A percentile compares a stretch with the other conserved stretches of the same genome.
phyloP scores from a whole-genome alignment of 2,797 vertebrate species.

The Balearica regulorum region DNA sequence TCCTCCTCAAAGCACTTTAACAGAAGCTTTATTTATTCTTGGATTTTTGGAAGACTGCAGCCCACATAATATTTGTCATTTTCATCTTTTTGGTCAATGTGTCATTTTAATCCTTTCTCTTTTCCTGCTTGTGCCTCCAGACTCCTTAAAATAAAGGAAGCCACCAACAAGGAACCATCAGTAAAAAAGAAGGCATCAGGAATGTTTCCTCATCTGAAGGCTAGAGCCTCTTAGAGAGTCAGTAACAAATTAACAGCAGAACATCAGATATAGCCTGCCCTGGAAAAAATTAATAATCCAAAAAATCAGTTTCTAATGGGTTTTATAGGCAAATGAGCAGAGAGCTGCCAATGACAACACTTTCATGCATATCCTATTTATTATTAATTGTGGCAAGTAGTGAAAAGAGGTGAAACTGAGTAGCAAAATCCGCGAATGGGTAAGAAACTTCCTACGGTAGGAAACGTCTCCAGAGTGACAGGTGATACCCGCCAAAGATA shows the following conservation, averaged over 20 bases:
- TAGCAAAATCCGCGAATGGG: rapidly evolving
- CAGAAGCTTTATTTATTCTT: slow-evolving; percentile 67
- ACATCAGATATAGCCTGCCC: neutral
- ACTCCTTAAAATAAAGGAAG: slow-evolving; percentile 9
- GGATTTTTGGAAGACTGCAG: slow-evolving; percentile 59
- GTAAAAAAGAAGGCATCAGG: neutral
- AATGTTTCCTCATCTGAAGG: neutral
- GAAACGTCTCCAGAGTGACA: neutral
- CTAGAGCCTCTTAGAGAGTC: neutral
- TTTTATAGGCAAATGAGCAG: neutral
- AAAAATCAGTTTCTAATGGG: neutral
- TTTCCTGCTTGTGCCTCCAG: slow-evolving; percentile 19
- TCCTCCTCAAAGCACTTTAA: slow-evolving; percentile 62
- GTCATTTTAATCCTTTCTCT: slow-evolving; percentile 58
- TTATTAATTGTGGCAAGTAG: neutral
- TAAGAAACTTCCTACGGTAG: neutral
- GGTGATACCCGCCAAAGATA: neutral
- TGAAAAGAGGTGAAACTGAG: neutral
- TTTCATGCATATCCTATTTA: neutral
- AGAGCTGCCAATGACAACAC: neutral
- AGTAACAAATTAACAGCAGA: neutral
- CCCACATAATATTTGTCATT: slow-evolving; percentile 67
- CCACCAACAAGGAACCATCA: neutral
- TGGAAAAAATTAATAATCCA: neutral
- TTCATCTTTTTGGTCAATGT: slow-evolving; percentile 61